A percentile compares a stretch with the other conserved stretches of the same genome.
Conservation (phyloP, 2,888 invertebrate species). For the Pandemis corylana region DNA sequence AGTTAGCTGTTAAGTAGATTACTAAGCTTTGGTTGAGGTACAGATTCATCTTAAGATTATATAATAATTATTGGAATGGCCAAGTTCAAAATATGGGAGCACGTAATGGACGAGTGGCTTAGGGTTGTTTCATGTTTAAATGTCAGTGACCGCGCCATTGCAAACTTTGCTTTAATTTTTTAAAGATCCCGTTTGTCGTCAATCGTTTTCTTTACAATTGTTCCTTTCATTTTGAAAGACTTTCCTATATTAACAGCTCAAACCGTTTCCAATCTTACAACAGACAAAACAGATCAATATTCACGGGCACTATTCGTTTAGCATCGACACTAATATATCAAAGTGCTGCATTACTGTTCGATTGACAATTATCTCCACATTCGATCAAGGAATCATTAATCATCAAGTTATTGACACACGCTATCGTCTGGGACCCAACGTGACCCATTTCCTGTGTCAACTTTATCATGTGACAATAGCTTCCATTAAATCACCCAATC, state of each 20-base stretch:
- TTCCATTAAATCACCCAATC: conserved; percentile 14
- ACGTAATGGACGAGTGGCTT: no score
- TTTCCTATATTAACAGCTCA: neutral
- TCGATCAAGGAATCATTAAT: conserved; percentile 31
- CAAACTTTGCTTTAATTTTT: no score
- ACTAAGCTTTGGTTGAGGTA: neutral
- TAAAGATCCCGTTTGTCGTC: no score
- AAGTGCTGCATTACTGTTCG: conserved; percentile 24
- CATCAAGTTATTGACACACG: conserved; percentile 24
- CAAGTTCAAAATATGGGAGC: no score
- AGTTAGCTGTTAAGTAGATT: neutral
- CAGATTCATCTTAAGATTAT: neutral
- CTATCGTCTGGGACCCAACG: conserved; percentile 12
- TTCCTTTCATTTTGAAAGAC: neutral
- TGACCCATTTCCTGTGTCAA: conserved; percentile 21
- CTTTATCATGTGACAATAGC: conserved; percentile 17
- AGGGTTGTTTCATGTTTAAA: no score
- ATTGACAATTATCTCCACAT: conserved; percentile 26
- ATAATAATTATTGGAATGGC: no score
- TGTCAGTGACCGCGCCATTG: no score
- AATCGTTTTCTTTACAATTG: no score
- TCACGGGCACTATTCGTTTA: neutral
- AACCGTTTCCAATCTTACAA: neutral
- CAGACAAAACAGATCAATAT: neutral
- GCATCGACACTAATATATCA: conserved; percentile 18